Base-by-base conservation (phyloP, 2,888 invertebrate species). In the Nomada goodeniana region DNA sequence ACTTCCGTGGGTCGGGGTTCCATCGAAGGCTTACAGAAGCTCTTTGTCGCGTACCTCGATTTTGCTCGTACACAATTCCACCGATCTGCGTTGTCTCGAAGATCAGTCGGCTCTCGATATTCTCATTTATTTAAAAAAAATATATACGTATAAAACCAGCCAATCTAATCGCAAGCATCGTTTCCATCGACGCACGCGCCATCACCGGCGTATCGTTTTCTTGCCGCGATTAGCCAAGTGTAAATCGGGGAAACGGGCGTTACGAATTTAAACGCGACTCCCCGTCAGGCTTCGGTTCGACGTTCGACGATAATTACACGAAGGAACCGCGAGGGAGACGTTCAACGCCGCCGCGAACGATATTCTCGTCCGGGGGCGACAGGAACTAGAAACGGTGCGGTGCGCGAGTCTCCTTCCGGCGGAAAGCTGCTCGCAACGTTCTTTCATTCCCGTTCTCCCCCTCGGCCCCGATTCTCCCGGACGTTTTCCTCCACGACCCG, bases 301-400 rank as follows among this genome's bases (percentile, higher is more conserved):
- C 67, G 80, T 80, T 68, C 63, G 42, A 55, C 67, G 67, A 80
- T 72, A 80, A 79, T 80, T 72, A 68, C 65, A 79, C 47, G 50
- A 70, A 76, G 72, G 75, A 75, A 68, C 69, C 70, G 70, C 50
- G 81, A 72, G 72, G 72, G 75, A 80, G 42, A 76, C 71, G 83
- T 74, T 75, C 70, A 63, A 77, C 36, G 67, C 70, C 78, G 61
- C 67, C 77, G 61, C 81, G 67, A 79, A 79, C 77, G 76, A 76
- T 73, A 80, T 78, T 81, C 73, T 81, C 75, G 79, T 76, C 60
- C 64, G 57, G 77, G 23, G 83, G 75, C 71, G 88, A 88, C 88
- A 88, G 87, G 88, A 88, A 86, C 87, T 88, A 84, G 88, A 86
- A 86, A 88, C 82, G 76, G 76, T 77, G 79, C 71, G 79, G 82